Conservation (phyloP, 2,797 vertebrate genomes). For the Antrozous pallidus region DNA sequence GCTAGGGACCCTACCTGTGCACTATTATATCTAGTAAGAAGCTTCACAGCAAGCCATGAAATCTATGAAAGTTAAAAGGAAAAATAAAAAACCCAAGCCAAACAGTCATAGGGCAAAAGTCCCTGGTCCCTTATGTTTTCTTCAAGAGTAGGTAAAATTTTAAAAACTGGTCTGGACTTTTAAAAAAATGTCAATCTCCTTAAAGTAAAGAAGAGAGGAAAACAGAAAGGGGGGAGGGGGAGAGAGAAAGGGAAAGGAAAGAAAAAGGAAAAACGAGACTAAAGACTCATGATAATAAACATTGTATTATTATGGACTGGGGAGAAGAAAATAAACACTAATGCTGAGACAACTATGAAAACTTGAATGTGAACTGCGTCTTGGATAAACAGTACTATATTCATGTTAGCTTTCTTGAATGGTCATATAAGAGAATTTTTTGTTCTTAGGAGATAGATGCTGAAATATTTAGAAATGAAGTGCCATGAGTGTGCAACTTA, state of each 20-base stretch:
- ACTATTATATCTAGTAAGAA: neutral
- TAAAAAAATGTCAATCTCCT: neutral
- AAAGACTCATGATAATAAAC: neutral
- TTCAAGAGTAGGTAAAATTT: neutral
- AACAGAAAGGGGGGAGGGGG: too few relatives aligned
- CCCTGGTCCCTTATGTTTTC: neutral
- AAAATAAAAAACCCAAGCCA: neutral
- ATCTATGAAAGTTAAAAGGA: conserved; percentile 40
- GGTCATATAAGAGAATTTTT: neutral
- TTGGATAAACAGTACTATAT: neutral
- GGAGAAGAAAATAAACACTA: neutral
- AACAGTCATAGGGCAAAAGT: neutral
- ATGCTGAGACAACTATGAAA: neutral
- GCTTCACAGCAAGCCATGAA: conserved; percentile 56
- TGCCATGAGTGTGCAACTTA: neutral
- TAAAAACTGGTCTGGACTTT: neutral
- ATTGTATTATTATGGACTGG: neutral
- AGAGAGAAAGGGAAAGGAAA: neutral
- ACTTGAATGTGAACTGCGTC: neutral
- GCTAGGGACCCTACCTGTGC: too few relatives aligned
- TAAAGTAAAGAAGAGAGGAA: neutral
- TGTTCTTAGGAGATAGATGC: neutral
- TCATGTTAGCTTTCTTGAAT: neutral
- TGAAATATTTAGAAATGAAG: neutral
- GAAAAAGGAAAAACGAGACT: neutral